Base-by-base conservation (phyloP, 2,888 invertebrate genomes). In the Aspidiotus destructor region DNA sequence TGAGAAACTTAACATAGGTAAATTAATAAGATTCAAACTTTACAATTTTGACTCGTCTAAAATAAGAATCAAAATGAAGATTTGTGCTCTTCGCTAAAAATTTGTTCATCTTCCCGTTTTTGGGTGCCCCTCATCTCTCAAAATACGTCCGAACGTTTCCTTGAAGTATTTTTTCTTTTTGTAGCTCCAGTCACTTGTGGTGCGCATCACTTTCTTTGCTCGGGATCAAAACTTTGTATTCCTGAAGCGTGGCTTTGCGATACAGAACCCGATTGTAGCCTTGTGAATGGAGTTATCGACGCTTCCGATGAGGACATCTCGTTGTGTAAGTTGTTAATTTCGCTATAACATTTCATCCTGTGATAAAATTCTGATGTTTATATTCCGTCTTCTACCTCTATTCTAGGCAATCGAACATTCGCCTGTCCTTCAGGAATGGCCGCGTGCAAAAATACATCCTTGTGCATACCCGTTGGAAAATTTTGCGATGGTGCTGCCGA, bases 211-310 rank as follows among this genome's bases (percentile, higher is more conserved):
- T 92, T 92, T 79, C 84, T 84, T 71, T 93, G 93, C 78, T 79
- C 78, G 70, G 77, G 79, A 72, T 85, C 85, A 73, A 82, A 83
- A 69, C 85, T 84, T 77, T 91, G 90, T 80, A 83, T 91, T 75
- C 86, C 88, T 72, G 80, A 80, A 70, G 84, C 84, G 74, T 88
- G 88, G 87, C 80, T 85, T 72, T 90, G 89, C 79, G 89, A 90
- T 78, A 86, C 86, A 63, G 86, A 87, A 76, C 78, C 80, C 54
- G 89, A 89, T 79, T 89, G 89, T 78, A 87, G 86, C n/a, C 78
- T 80, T 40, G 76, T 80, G 70, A 77, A 77, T 68, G 75, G 78
- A 55, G 77, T 79, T 3, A 71, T 64, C 5, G 85, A 89, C 79
- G 76, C 76, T 68, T 86, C 86, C 65, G 89, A 89, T 77, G 89